Evolutionary conservation across 2,888 invertebrate genomes (phyloP).

Genomic region (Polyommatus iphigenia): DNA sequence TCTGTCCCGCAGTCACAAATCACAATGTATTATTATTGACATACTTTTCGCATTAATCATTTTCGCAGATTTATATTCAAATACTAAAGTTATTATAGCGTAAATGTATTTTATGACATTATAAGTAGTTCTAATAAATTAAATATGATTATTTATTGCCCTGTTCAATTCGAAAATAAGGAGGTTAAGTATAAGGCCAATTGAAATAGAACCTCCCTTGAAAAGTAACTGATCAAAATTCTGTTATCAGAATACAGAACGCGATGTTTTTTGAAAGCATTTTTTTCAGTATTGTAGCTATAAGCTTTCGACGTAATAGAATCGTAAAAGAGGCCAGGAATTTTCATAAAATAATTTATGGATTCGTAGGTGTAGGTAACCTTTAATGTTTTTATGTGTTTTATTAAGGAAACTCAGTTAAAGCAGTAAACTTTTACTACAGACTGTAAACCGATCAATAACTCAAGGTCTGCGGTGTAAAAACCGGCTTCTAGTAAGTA

Average conservation of each 20-base stretch:
- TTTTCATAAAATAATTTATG: neutral
- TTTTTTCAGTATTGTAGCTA: neutral
- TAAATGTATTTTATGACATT: neutral
- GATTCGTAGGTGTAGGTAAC: slow-evolving; percentile 4
- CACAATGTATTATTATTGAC: slow-evolving; percentile 12
- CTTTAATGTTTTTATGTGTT: slow-evolving; percentile 22
- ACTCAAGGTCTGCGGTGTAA: slow-evolving; percentile 38
- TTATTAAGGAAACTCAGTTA: slow-evolving; percentile 27
- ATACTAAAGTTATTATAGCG: neutral
- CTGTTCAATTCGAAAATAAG: neutral
- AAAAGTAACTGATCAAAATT: too few species aligned
- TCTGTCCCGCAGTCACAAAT: slow-evolving; percentile 11
- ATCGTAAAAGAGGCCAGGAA: neutral
- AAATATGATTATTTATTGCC: neutral
- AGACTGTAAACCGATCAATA: slow-evolving; percentile 36
- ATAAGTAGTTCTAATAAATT: neutral
- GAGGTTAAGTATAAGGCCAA: too few species aligned
- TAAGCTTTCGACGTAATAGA: neutral
- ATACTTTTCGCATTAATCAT: slow-evolving; percentile 8
- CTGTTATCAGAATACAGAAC: too few species aligned
- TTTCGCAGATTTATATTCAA: slow-evolving; percentile 7
- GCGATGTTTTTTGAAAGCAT: neutral
- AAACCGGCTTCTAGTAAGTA: slow-evolving; percentile 38
- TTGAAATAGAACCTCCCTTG: too few species aligned
- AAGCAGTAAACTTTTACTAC: slow-evolving; percentile 35